Percentiles rank a stretch among this genome's conserved stretches.
Evolutionary conservation across 2,797 vertebrate genomes (phyloP).

Genomic region (Malurus leucopterus): DNA sequence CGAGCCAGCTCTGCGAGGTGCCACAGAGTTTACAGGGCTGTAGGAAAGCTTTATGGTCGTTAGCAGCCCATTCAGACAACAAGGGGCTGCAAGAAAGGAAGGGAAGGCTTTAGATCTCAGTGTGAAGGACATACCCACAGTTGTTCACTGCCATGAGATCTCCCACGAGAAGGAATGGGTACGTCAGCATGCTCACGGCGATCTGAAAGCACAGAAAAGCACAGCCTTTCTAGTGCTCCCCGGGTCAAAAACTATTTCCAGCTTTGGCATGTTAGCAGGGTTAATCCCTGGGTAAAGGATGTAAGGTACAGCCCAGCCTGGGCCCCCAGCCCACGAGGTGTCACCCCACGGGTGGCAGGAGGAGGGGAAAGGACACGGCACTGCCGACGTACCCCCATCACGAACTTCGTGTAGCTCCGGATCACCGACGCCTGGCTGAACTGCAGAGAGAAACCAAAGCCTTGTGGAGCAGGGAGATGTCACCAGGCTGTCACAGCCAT

Average conservation of each 20-base stretch:
- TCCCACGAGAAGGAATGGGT: slow-evolving; percentile 85
- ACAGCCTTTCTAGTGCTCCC: background rate
- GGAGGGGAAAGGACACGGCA: background rate
- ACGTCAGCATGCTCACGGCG: slow-evolving; percentile 84
- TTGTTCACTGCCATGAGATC: slow-evolving; percentile 89
- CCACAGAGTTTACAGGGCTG: background rate
- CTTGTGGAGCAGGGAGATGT: background rate
- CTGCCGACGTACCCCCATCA: slow-evolving; percentile 81
- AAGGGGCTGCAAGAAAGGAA: background rate
- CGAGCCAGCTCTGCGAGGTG: background rate
- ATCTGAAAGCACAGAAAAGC: slow-evolving; percentile 72
- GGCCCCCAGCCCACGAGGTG: background rate
- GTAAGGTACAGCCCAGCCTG: background rate
- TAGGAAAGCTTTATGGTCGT: background rate
- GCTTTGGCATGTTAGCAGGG: background rate
- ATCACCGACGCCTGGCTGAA: slow-evolving; percentile 86
- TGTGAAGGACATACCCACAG: slow-evolving; percentile 79
- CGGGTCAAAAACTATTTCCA: background rate
- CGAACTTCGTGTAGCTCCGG: slow-evolving; percentile 87
- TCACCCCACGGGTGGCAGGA: background rate
- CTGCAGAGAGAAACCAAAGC: slow-evolving; percentile 63
- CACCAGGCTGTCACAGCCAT: background rate
- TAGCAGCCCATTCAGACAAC: slow-evolving; percentile 2
- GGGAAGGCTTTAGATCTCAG: background rate
- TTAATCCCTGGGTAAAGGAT: background rate